Evolutionary conservation across 2,797 vertebrate species (phyloP).

Genomic region (Sphaeramia orbicularis): DNA sequence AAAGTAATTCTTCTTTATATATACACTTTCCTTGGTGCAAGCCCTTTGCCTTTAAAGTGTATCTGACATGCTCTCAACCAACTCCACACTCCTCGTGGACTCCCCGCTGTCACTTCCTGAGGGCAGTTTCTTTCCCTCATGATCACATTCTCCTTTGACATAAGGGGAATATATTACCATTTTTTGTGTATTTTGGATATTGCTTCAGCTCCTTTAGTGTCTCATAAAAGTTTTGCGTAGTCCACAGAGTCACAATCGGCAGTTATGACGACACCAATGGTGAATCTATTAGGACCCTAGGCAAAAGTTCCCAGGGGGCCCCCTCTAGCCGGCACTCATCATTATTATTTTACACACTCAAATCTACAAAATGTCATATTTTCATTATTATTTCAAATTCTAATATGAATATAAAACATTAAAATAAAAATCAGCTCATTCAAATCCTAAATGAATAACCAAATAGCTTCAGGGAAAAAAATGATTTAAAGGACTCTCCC

Average conservation of each 20-base stretch:
- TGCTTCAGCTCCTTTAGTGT: slow-evolving; percentile 18
- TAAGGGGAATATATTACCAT: slow-evolving; percentile 52
- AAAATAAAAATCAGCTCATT: too few relatives aligned
- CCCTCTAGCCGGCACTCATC: too few relatives aligned
- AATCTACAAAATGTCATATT: too few relatives aligned
- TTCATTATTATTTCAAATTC: too few relatives aligned
- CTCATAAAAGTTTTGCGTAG: slow-evolving; percentile 6
- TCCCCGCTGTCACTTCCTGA: slow-evolving; percentile 51
- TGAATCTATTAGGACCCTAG: too few relatives aligned
- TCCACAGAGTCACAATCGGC: slow-evolving; percentile 5
- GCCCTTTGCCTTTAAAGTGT: slow-evolving; percentile 55
- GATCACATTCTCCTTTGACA: slow-evolving; percentile 45
- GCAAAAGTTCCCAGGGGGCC: too few relatives aligned
- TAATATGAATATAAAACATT: too few relatives aligned
- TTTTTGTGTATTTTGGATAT: slow-evolving; percentile 37
- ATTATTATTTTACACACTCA: too few relatives aligned
- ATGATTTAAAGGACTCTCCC: too few relatives aligned
- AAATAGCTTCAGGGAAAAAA: too few relatives aligned
- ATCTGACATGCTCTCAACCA: slow-evolving; percentile 57
- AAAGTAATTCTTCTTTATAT: slow-evolving; percentile 6
- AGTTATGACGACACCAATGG: background rate
- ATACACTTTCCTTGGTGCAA: slow-evolving; percentile 37
- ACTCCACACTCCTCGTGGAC: slow-evolving; percentile 44
- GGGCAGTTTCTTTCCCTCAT: slow-evolving; percentile 42
- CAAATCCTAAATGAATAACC: too few relatives aligned